Evolutionary conservation across 92 coral and sea anemone species (phyloP).

Genomic region (Phenganax subtilis): DNA sequence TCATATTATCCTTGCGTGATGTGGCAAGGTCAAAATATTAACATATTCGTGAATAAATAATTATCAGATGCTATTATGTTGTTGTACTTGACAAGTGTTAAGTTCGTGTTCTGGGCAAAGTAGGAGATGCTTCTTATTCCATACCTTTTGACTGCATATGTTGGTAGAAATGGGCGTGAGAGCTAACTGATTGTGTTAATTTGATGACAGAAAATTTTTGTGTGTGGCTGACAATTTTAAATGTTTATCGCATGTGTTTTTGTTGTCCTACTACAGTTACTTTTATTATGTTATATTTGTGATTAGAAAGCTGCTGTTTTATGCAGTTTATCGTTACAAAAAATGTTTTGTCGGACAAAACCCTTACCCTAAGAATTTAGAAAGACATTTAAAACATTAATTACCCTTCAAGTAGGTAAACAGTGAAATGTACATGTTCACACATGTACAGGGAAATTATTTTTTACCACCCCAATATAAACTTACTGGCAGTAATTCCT

Average conservation of each 20-base stretch:
- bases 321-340: not conserved
- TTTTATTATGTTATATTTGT: not conserved
- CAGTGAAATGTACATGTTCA: constrained; percentile 5
- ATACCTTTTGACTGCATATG: not conserved
- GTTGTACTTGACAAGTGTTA: not conserved
- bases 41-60: not conserved
- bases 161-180: not conserved
- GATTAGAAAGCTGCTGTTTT: not conserved
- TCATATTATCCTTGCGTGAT: not conserved
- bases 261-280: not conserved
- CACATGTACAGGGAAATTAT: not conserved
- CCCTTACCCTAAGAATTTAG: not conserved
- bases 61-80: not conserved
- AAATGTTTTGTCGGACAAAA: not conserved
- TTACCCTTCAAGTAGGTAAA: not conserved
- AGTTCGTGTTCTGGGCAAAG: not conserved
- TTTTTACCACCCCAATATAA: not conserved
- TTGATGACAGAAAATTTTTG: not conserved
- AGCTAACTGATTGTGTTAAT: not conserved
- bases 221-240: not conserved
- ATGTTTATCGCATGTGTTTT: not conserved
- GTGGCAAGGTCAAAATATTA: not conserved
- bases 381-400: not conserved
- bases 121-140: not conserved
- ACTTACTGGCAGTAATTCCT: too few species aligned